Base-by-base conservation (phyloP, 2,888 invertebrate genomes). In the Morpho deidamia region DNA sequence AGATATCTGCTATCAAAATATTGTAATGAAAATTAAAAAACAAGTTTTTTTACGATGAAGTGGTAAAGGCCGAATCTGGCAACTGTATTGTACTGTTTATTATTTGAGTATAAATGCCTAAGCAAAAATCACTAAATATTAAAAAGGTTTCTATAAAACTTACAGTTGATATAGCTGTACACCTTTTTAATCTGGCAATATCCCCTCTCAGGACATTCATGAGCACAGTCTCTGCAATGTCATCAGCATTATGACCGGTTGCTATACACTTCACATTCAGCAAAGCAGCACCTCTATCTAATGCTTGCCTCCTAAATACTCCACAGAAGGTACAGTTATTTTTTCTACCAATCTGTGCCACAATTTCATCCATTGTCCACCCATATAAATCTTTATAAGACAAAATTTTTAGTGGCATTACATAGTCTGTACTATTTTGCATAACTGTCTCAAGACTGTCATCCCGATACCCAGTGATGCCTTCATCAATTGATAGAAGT, bases 301-400 rank as follows among this genome's bases (percentile, higher is more conserved):
- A 80, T 0, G 99, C 99, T 80, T 99, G 99, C 34, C 99, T 92
- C 53, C 99, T 90, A 77, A 99, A 99, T 7, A 97, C 97, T 8
- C 97, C 97, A 89, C 97, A 97, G 76, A 97, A 97, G 7, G 97
- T 97, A 65, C 99, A 99, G 82, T 99, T 99, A 81, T 98, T 99
- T 74, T 97, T 97, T 51, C 95, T 92, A 0, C 91, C 92, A 70
- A 95, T 95, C 80, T 95, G 94, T 42, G 92, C 92, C 0, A 99
- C 99, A 78, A 99, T 99, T 70, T 95, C 95, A 88, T 99, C 99
- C 98, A 99, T 99, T 4, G 99, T 99, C 99, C 99, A 99, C 0
- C 99, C 99, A 88, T 99, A 99, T 5, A 99, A 88, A 68, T 99
- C 98, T 87, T 98, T 95, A 74, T 99, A 99, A 0, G 99, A 99